These are phyloP conservation scores for Stenchaetothrips biformis DNA, from an alignment of 2,888 invertebrate species.

Conservation along the genomic window DNA sequence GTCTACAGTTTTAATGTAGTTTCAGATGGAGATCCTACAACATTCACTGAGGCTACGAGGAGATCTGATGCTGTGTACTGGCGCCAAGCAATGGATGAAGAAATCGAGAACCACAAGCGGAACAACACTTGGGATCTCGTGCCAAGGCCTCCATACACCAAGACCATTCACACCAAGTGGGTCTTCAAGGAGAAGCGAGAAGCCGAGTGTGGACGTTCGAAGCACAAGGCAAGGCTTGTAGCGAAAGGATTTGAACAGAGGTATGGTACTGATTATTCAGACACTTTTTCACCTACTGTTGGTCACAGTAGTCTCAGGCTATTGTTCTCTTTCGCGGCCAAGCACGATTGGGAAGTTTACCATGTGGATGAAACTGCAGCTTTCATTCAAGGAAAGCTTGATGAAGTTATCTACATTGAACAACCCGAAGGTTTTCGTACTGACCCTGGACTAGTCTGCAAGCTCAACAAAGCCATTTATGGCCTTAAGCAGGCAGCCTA, in stretches of 20 bases:
- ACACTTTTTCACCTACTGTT: background rate
- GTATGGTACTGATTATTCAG: background rate
- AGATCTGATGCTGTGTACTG: no score
- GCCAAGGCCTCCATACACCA: no score
- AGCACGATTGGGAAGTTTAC: background rate
- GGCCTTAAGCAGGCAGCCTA: constrained; percentile 37
- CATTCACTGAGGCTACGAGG: no score
- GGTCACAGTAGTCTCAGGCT: background rate
- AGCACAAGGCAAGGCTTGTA: background rate
- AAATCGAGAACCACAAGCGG: no score
- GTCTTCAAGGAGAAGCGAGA: no score
- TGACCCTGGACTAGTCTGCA: background rate
- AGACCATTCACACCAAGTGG: no score
- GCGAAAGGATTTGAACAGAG: background rate
- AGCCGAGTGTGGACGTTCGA: background rate
- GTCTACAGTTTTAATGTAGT: no score
- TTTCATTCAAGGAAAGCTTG: background rate
- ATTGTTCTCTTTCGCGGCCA: background rate
- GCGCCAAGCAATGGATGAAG: no score
- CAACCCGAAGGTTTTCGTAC: background rate
- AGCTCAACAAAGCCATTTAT: background rate
- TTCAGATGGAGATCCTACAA: no score
- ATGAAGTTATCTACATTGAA: background rate
- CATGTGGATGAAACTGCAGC: background rate
- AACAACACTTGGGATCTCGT: no score